Evolutionary conservation across 2,797 vertebrate genomes (phyloP).

Genomic region (Botia kubotai): DNA sequence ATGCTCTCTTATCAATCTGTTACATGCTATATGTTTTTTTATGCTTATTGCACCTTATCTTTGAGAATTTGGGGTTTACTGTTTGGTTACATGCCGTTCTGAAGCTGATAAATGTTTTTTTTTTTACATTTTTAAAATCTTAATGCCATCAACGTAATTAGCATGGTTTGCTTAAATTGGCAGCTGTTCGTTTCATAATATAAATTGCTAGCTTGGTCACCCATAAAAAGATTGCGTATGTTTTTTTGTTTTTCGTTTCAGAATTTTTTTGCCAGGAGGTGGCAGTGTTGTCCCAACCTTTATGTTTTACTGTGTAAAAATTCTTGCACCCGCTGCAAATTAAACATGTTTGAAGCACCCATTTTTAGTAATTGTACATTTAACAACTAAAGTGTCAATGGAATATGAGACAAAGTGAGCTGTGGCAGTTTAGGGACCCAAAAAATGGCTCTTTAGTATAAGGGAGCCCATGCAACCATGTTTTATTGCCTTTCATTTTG

Average conservation of each 20-base stretch:
- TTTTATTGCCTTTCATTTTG: conserved; percentile 56
- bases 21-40: not conserved
- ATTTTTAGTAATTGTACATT: conserved; percentile 43
- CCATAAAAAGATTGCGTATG: too few species aligned
- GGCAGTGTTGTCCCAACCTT: conserved; percentile 50
- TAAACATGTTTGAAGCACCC: conserved; percentile 40
- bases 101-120: not conserved
- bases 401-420: conserved; percentile 39
- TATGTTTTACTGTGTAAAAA: not conserved
- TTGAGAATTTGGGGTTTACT: not conserved
- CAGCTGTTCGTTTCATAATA: not conserved
- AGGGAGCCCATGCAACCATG: conserved; percentile 39
- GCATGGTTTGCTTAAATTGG: conserved; percentile 4
- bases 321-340: conserved; percentile 13
- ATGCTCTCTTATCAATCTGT: not conserved
- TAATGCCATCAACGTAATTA: not conserved
- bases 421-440: conserved; percentile 15
- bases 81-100: too few species aligned
- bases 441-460: conserved; percentile 23
- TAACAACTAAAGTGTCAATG: conserved; percentile 35
- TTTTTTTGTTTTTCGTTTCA: not conserved
- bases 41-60: not conserved
- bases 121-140: not conserved
- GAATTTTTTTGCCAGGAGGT: conserved; percentile 44
- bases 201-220: not conserved